Evolutionary conservation across 2,113 vertebrate genomes (phyloP).

Genomic region (Meleagris gallopavo): DNA sequence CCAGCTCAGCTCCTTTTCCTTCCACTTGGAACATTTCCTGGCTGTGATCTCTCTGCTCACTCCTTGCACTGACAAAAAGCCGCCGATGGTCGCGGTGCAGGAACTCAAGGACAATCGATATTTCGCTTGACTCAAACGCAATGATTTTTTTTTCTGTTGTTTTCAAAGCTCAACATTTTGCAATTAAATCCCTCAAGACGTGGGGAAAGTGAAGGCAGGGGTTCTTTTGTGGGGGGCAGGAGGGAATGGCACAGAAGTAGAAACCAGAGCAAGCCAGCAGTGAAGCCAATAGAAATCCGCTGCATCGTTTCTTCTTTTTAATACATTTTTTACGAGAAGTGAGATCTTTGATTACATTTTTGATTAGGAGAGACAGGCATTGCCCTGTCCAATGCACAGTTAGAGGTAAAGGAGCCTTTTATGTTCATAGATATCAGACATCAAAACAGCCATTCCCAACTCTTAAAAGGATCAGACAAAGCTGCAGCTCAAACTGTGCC

Average conservation of each 20-base stretch:
- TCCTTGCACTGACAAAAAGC: conserved; percentile 41
- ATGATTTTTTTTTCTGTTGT: conserved; percentile 37
- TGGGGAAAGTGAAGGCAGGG: neutral
- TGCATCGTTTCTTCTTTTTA: conserved; percentile 28
- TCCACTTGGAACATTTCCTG: conserved; percentile 57
- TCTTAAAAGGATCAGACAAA: conserved; percentile 70
- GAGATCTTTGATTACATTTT: conserved; percentile 66
- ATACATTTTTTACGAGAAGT: conserved; percentile 69
- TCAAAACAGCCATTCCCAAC: conserved; percentile 73
- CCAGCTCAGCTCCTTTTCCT: conserved; percentile 20
- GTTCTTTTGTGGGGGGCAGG: conserved; percentile 32
- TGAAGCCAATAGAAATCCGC: neutral
- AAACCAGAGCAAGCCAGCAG: conserved; percentile 51
- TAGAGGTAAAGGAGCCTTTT: conserved; percentile 58
- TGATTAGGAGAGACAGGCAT: conserved; percentile 66
- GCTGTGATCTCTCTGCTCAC: conserved; percentile 46
- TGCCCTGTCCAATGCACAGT: conserved; percentile 56
- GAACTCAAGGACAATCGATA: conserved; percentile 65
- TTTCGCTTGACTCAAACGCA: conserved; percentile 57
- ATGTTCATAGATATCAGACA: conserved; percentile 67
- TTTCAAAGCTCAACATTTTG: conserved; percentile 53
- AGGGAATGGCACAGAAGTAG: conserved; percentile 5
- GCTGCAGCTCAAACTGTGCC: conserved; percentile 62
- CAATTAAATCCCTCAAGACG: conserved; percentile 52
- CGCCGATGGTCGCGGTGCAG: conserved; percentile 46